phyloP scores from a whole-genome alignment of 2,113 vertebrate species.

The Sphaerodactylus townsendi region DNA sequence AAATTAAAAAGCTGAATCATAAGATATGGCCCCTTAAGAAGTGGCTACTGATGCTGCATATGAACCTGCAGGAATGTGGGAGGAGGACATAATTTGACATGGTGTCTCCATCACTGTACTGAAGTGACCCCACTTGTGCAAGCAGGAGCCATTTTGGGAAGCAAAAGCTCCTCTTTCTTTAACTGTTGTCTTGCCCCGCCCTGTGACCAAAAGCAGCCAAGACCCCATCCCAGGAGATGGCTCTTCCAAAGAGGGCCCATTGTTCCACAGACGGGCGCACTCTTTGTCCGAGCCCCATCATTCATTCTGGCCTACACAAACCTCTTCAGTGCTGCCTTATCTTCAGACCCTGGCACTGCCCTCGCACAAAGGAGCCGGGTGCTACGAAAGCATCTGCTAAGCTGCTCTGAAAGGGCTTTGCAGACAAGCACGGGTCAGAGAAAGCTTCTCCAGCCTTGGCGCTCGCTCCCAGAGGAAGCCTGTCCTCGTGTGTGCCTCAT shows the following conservation, averaged over 20 bases:
- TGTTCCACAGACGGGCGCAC: not conserved
- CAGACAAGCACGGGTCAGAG: not conserved
- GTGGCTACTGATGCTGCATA: too few relatives aligned
- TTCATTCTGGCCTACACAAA: not conserved
- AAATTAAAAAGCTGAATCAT: too few relatives aligned
- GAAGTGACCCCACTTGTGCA: not conserved
- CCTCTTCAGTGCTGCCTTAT: accelerated
- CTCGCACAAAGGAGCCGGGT: not conserved
- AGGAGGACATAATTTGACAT: too few relatives aligned
- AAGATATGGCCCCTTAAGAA: too few relatives aligned
- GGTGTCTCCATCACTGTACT: too few relatives aligned
- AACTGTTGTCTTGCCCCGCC: not conserved
- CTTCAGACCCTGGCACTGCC: not conserved
- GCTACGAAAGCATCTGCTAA: not conserved
- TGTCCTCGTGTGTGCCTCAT: not conserved
- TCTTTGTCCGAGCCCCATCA: not conserved
- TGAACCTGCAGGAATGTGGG: too few relatives aligned
- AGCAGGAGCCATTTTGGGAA: not conserved
- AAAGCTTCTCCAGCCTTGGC: accelerated
- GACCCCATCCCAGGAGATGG: not conserved
- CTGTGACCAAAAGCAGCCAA: not conserved
- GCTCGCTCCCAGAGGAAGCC: not conserved
- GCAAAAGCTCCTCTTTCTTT: not conserved
- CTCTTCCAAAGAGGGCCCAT: not conserved
- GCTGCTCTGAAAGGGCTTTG: not conserved